These are phyloP conservation scores for Cyphomyrus discorhynchus DNA, from an alignment of 2,113 vertebrate species.

Conservation along the genomic window DNA sequence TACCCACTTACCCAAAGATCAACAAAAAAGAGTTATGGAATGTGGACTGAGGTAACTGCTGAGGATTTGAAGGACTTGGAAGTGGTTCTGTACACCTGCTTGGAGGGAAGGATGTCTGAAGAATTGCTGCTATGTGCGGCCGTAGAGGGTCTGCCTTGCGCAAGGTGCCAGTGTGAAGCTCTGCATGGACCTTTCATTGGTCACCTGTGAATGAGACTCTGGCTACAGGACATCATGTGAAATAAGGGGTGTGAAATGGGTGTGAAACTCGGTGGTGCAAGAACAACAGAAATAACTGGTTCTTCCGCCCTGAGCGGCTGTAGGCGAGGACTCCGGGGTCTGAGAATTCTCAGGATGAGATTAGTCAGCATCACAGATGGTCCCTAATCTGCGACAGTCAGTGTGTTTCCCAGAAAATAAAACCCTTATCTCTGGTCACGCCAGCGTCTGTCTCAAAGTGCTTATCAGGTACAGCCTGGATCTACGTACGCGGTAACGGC, in stretches of 20 bases:
- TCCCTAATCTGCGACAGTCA: constrained; percentile 53
- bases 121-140: not conserved
- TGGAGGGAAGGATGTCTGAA: not conserved
- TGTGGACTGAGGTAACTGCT: not conserved
- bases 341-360: constrained; percentile 41
- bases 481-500: not conserved
- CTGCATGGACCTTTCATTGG: constrained; percentile 44
- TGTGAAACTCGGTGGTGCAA: not conserved
- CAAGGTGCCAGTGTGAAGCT: not conserved
- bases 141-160: not conserved
- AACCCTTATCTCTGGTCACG: constrained; percentile 26
- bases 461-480: constrained; percentile 11
- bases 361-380: constrained; percentile 51
- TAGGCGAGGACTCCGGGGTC: constrained; percentile 16
- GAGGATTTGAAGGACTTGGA: not conserved
- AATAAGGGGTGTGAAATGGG: not conserved
- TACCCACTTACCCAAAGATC: not conserved
- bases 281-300: not conserved
- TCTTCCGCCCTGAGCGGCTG: not conserved
- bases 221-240: constrained; percentile 17
- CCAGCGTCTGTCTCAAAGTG: constrained; percentile 14
- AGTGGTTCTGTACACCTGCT: not conserved
- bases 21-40: not conserved
- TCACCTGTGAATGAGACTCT: constrained; percentile 24
- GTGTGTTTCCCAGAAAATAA: constrained; percentile 47